Base-by-base conservation (phyloP, 2,797 vertebrate genomes). In the Gallinago stenura region DNA sequence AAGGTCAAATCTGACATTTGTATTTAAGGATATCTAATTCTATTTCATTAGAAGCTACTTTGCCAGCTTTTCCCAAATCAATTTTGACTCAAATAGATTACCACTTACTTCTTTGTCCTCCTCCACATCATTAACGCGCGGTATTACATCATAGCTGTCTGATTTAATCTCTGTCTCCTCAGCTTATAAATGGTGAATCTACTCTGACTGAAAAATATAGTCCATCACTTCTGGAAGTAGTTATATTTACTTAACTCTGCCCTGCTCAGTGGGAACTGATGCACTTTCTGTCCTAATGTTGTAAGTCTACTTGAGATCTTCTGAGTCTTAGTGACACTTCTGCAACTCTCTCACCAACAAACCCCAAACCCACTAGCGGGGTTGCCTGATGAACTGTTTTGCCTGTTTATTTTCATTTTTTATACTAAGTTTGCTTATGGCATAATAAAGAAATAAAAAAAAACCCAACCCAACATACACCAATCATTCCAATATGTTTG, bases 81-180 rank as follows among this genome's bases (percentile, higher is more conserved):
- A 35, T 92, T 94, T 92, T 92, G 90, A 96, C 92, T 89, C 81
- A 87, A 33, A 91, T 66, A 87, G 89, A 96, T 93, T 87, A 78
- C 48, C 79, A 64, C 48, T 92, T 96, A 83, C 30, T 92, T 91
- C 68, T 92, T 87, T 57, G 37, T 87, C 90, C 87, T 93, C 72
- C 68, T 87, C 89, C 84, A 75, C 71, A 93, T 71, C 92, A 92
- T 93, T 91, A 92, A 94, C 78, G 87, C 50, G 68, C 45, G 83
- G 60, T 95, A 87, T 85, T 77, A 81, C 78, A 91, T 78, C 37
- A 50, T 5, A 85, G 35, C 20, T 80, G 54, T 57, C 45, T 53
- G 37, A 80, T 87, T 66, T 80, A 77, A 50, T 62, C 53, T 65
- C 46, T 50, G 10, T 45, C 39, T 88, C 19, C 31, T 61, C 10